These are phyloP conservation scores for Xiphorhynchus elegans DNA, from an alignment of 2,113 vertebrate species.

Conservation along the genomic window DNA sequence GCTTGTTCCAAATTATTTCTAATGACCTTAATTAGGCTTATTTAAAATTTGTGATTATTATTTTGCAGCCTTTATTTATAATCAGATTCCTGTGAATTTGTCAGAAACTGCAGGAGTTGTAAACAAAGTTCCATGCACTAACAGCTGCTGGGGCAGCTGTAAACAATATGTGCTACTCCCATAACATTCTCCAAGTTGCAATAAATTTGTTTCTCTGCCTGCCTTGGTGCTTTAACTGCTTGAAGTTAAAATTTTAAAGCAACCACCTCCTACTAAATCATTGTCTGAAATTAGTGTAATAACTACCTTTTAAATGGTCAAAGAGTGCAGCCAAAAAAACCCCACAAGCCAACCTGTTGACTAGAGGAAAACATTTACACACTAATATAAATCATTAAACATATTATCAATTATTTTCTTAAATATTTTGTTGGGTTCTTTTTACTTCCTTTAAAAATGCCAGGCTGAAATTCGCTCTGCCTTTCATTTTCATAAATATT, in stretches of 20 bases:
- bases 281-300: background rate
- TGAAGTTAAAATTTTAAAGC: conserved; percentile 12
- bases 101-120: background rate
- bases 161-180: background rate
- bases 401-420: background rate
- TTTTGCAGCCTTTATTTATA: background rate
- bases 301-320: background rate
- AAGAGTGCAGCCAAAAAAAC: background rate
- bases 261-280: background rate
- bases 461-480: background rate
- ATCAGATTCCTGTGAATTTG: background rate
- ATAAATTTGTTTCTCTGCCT: background rate
- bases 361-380: background rate
- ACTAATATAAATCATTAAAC: background rate
- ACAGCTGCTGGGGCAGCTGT: background rate
- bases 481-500: background rate
- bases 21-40: background rate
- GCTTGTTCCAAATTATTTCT: background rate
- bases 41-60: background rate
- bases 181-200: background rate
- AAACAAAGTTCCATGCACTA: background rate
- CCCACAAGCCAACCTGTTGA: background rate
- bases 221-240: background rate
- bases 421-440: background rate
- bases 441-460: background rate